phyloP scores from a whole-genome alignment of 1,140 invertebrate genomes.

The Bombus waltoni region DNA sequence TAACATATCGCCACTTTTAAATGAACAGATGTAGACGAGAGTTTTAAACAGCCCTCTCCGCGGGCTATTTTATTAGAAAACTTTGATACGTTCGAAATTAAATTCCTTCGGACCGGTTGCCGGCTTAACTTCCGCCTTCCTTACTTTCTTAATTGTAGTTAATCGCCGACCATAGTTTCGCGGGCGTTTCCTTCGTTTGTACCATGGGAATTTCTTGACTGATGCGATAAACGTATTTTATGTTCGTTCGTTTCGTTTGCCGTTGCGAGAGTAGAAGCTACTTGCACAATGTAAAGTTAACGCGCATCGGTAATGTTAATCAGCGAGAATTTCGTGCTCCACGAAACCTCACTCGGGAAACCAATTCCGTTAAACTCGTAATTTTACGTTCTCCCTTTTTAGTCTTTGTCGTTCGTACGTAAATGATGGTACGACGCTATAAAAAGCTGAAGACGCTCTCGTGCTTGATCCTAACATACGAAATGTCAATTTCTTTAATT shows the following conservation, averaged over 20 bases:
- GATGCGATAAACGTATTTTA: conserved; percentile 16
- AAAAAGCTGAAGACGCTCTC: no score
- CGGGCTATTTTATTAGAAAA: conserved; percentile 55
- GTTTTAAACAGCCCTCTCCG: conserved; percentile 30
- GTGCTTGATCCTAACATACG: no score
- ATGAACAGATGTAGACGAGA: conserved; percentile 38
- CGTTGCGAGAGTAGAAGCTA: not conserved
- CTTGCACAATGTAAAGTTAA: not conserved
- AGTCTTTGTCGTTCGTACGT: not conserved
- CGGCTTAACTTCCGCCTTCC: conserved; percentile 24
- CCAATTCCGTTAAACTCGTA: not conserved
- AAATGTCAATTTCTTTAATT: no score
- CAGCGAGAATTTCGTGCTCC: not conserved
- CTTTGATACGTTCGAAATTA: conserved; percentile 51
- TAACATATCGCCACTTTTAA: conserved; percentile 4
- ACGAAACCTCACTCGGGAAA: not conserved
- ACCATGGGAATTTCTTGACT: not conserved
- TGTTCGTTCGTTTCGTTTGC: not conserved
- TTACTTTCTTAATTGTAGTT: conserved; percentile 54
- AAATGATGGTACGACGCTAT: not conserved
- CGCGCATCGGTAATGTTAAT: not conserved
- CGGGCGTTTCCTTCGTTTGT: not conserved
- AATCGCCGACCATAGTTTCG: conserved; percentile 39
- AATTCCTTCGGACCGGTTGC: conserved; percentile 39
- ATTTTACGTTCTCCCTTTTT: not conserved